Evolutionary conservation across 2,797 vertebrate genomes (phyloP).

Genomic region (Phaenicophaeus curvirostris): DNA sequence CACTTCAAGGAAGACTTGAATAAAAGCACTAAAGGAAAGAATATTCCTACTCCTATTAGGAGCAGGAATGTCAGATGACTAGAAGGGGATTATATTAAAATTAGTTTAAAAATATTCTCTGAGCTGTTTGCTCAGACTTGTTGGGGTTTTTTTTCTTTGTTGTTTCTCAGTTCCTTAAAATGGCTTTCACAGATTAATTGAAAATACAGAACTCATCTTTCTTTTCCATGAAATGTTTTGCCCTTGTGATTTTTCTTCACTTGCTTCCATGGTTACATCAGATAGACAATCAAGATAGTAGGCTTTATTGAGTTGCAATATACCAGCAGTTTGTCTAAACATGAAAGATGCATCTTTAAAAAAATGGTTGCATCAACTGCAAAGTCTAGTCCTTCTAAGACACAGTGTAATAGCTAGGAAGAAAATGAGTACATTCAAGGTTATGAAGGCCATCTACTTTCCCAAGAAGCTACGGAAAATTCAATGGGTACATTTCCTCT

Average conservation of each 20-base stretch:
- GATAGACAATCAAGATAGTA: not conserved
- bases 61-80: not conserved
- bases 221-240: not conserved
- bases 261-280: not conserved
- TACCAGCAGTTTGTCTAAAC: not conserved
- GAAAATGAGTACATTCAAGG: not conserved
- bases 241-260: not conserved
- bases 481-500: not conserved
- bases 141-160: accelerated
- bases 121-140: not conserved
- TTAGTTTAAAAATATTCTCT: not conserved
- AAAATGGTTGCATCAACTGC: not conserved
- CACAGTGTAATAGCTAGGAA: not conserved
- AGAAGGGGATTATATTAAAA: not conserved
- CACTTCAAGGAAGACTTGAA: not conserved
- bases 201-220: not conserved
- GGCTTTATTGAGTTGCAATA: not conserved
- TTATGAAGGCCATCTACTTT: not conserved
- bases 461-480: not conserved
- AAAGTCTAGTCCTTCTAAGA: not conserved
- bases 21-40: not conserved
- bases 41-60: not conserved
- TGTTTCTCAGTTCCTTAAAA: not conserved
- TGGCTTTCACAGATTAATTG: not conserved
- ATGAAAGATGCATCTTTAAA: not conserved